Percentiles rank a stretch among this genome's conserved stretches.
These are phyloP conservation scores for Pheosia tremula DNA, from an alignment of 2,888 invertebrate genomes.

Conservation along the genomic window DNA sequence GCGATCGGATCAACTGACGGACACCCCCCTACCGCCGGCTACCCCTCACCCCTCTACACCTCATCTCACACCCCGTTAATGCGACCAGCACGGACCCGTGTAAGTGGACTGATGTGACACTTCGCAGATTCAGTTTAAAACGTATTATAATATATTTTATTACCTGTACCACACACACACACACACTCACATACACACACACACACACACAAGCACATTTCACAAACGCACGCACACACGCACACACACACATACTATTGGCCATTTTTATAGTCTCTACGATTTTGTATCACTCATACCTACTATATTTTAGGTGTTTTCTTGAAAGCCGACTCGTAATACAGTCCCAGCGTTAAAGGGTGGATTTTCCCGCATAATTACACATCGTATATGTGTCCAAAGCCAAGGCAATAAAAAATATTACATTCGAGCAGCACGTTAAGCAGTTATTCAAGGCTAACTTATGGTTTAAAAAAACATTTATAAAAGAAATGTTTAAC, in stretches of 20 bases:
- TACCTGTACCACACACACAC: background rate
- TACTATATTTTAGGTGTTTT: too few species aligned
- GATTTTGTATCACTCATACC: too few species aligned
- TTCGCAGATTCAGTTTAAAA: slow-evolving; percentile 8
- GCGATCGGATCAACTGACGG: slow-evolving; percentile 80
- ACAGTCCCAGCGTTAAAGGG: too few species aligned
- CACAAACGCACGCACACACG: too few species aligned
- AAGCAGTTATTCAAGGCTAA: background rate
- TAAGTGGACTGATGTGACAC: slow-evolving; percentile 22
- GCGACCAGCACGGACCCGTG: slow-evolving; percentile 23
- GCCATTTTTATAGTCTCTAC: too few species aligned
- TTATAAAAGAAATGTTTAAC: background rate
- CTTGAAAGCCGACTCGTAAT: too few species aligned
- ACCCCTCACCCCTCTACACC: slow-evolving; percentile 41
- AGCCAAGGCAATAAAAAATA: background rate
- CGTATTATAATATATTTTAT: background rate
- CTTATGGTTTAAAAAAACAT: slow-evolving; percentile 2
- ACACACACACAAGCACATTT: too few species aligned
- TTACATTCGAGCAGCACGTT: background rate
- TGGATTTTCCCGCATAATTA: too few species aligned
- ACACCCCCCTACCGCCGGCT: slow-evolving; percentile 45
- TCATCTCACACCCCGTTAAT: slow-evolving; percentile 44
- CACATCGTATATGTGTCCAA: too few species aligned
- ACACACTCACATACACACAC: too few species aligned
- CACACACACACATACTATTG: too few species aligned